A percentile compares a stretch with the other conserved stretches of the same genome.
phyloP scores from a whole-genome alignment of 2,888 invertebrate species.

The Archaeoteleia sp. region DNA sequence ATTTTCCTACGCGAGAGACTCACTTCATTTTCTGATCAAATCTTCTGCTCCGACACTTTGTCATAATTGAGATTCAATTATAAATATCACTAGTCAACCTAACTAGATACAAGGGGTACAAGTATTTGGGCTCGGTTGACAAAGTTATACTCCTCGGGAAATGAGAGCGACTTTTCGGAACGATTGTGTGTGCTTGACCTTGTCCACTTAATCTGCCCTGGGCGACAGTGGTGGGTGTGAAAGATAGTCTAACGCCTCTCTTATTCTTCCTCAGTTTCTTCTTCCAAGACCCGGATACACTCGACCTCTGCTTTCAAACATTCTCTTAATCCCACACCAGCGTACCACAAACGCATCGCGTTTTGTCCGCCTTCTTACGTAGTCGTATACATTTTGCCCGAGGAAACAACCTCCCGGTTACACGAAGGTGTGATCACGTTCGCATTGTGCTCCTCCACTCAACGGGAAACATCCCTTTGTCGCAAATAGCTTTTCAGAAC shows the following conservation, averaged over 20 bases:
- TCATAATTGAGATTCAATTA: conserved; percentile 45
- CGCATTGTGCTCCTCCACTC: conserved; percentile 24
- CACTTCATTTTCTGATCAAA: conserved; percentile 36
- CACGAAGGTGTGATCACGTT: conserved; percentile 31
- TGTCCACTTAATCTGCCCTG: conserved; percentile 23
- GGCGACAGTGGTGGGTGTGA: conserved; percentile 48
- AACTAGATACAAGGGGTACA: too few species aligned
- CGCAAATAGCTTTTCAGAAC: conserved; percentile 5
- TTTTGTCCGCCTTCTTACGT: conserved; percentile 19
- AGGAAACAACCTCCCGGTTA: conserved; percentile 17
- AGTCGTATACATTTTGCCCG: conserved; percentile 27
- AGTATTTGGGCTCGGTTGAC: too few species aligned
- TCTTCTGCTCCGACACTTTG: conserved; percentile 44
- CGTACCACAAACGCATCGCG: background rate
- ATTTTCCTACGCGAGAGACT: conserved; percentile 28
- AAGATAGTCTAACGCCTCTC: conserved; percentile 22
- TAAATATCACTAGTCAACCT: conserved; percentile 39
- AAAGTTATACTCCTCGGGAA: too few species aligned
- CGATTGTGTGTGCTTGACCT: conserved; percentile 33
- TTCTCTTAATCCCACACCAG: conserved; percentile 33
- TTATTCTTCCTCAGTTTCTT: conserved; percentile 14
- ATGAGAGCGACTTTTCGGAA: conserved; percentile 21
- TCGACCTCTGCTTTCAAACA: conserved; percentile 44
- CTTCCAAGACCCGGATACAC: conserved; percentile 37
- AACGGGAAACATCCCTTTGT: conserved; percentile 28